Evolutionary conservation across 2,888 invertebrate genomes (phyloP).

Genomic region (Lordiphosa andalusiaca): DNA sequence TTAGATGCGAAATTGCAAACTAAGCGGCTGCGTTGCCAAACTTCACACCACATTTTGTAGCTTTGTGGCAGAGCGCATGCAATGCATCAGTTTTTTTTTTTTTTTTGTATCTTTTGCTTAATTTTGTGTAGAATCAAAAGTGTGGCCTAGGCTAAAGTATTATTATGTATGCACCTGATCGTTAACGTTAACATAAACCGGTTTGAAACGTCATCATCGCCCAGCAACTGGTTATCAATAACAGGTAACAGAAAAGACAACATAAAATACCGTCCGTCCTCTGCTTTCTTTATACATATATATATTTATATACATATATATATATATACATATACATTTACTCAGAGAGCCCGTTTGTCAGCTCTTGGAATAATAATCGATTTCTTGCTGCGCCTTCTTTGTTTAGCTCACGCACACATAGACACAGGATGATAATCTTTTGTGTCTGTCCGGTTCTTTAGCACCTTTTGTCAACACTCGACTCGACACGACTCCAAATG

Average conservation of each 20-base stretch:
- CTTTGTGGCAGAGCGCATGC: slow-evolving; percentile 22
- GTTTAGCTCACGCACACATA: slow-evolving; percentile 22
- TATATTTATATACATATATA: too few species aligned
- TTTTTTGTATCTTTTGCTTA: not conserved
- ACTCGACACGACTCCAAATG: slow-evolving; percentile 7
- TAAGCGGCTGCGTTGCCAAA: slow-evolving; percentile 50
- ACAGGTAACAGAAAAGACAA: slow-evolving; percentile 23
- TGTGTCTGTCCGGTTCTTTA: slow-evolving; percentile 55
- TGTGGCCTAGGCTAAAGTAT: slow-evolving; percentile 4
- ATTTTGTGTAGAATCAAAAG: not conserved
- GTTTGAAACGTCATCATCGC: slow-evolving; percentile 33
- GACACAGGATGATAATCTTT: slow-evolving; percentile 54
- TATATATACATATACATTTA: not conserved
- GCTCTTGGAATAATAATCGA: slow-evolving; percentile 65
- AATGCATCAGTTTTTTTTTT: slow-evolving; percentile 14
- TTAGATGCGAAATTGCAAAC: slow-evolving; percentile 47
- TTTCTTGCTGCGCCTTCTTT: slow-evolving; percentile 49
- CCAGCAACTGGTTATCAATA: slow-evolving; percentile 40
- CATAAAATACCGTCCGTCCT: slow-evolving; percentile 13
- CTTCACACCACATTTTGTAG: slow-evolving; percentile 48
- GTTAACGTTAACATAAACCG: slow-evolving; percentile 25
- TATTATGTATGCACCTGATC: slow-evolving; percentile 35
- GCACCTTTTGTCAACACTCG: slow-evolving; percentile 63
- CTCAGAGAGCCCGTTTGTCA: slow-evolving; percentile 21
- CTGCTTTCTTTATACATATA: slow-evolving; percentile 16